phyloP scores from a whole-genome alignment of 2,888 invertebrate species.

The Hydraecia micacea region DNA sequence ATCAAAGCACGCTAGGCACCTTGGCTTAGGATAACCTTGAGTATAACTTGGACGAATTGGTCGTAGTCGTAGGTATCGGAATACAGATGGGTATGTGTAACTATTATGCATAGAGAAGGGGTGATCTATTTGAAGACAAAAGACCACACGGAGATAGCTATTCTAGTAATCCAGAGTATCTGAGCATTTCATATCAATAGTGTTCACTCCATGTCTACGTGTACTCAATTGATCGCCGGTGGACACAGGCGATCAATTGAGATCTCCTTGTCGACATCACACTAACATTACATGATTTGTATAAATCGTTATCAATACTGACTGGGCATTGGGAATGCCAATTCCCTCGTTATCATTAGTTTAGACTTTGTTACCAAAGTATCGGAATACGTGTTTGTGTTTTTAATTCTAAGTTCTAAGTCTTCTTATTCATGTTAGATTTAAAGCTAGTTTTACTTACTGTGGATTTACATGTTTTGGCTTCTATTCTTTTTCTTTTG shows the following conservation, averaged over 20 bases:
- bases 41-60: conserved; percentile 12
- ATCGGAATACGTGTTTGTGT: conserved; percentile 7
- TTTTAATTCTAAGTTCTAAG: conserved; percentile 22
- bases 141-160: conserved; percentile 24
- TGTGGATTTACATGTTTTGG: conserved; percentile 3
- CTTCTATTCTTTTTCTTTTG: not conserved
- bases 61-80: not conserved
- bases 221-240: not conserved
- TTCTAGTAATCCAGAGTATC: conserved; percentile 12
- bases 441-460: not conserved
- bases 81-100: not conserved
- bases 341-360: conserved; percentile 20
- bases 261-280: conserved; percentile 17
- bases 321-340: conserved; percentile 20
- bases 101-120: not conserved
- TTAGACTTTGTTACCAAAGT: conserved; percentile 6
- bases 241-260: not conserved
- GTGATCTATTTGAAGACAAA: conserved; percentile 26
- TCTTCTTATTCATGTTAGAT: not conserved
- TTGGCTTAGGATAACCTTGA: conserved; percentile 17
- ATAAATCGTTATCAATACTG: conserved; percentile 31
- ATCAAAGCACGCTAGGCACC: conserved; percentile 8
- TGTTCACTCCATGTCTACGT: not conserved
- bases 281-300: conserved; percentile 29
- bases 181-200: conserved; percentile 15